A percentile compares a stretch with the other conserved stretches of the same genome.
These are phyloP conservation scores for Acleris literana DNA, from an alignment of 2,888 invertebrate genomes.

Conservation along the genomic window DNA sequence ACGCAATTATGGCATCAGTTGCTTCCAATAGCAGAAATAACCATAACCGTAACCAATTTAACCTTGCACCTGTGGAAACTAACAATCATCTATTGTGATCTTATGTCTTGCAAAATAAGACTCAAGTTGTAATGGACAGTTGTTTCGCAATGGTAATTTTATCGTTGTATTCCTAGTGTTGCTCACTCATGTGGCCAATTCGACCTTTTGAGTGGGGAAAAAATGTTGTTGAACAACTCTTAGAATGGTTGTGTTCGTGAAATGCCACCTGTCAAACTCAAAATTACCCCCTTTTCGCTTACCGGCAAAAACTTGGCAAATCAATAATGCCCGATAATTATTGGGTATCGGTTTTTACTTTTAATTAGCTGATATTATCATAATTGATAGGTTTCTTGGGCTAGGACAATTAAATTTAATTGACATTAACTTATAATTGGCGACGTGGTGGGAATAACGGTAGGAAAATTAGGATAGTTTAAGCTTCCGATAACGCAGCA, in stretches of 20 bases:
- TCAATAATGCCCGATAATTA: slow-evolving; percentile 32
- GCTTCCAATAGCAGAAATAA: slow-evolving; percentile 46
- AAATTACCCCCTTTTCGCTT: slow-evolving; percentile 28
- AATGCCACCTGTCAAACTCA: slow-evolving; percentile 65
- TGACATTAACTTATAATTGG: slow-evolving; percentile 22
- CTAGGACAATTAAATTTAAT: slow-evolving; percentile 27
- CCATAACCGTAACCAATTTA: slow-evolving; percentile 43
- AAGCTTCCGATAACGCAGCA: neutral
- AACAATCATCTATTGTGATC: neutral
- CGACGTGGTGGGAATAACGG: slow-evolving; percentile 32
- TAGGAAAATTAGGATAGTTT: slow-evolving; percentile 10
- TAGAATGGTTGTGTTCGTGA: slow-evolving; percentile 55
- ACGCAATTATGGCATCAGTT: slow-evolving; percentile 63
- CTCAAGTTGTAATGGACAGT: neutral
- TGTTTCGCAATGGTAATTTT: slow-evolving; percentile 26
- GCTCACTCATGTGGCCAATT: slow-evolving; percentile 51
- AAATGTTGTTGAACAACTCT: slow-evolving; percentile 54
- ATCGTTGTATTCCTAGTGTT: slow-evolving; percentile 37
- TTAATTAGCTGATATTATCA: slow-evolving; percentile 33
- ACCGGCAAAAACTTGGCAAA: slow-evolving; percentile 25
- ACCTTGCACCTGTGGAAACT: neutral
- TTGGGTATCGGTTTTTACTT: slow-evolving; percentile 32
- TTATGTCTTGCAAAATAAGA: neutral
- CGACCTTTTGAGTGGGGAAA: slow-evolving; percentile 65
- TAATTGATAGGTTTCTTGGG: slow-evolving; percentile 29